phyloP scores from a whole-genome alignment of 2,797 vertebrate genomes.

The Eulemur albifrons region DNA sequence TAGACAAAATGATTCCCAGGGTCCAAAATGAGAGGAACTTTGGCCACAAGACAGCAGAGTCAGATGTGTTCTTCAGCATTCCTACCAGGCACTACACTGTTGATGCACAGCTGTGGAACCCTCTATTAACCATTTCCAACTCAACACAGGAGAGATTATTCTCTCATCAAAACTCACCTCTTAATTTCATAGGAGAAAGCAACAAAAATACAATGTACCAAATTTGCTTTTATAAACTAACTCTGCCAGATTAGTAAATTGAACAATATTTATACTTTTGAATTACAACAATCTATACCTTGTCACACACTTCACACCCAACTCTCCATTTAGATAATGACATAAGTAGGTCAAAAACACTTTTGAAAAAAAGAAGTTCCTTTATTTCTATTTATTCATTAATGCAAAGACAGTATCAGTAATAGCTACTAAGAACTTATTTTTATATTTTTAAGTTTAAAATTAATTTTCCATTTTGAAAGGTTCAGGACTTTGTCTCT shows the following conservation, averaged over 20 bases:
- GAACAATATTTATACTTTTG: neutral
- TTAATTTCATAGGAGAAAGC: neutral
- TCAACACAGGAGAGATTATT: neutral
- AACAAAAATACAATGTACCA: neutral
- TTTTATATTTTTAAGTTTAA: constrained; percentile 63
- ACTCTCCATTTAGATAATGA: neutral
- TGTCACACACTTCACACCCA: neutral
- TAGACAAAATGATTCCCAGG: neutral
- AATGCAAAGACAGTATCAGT: constrained; percentile 62
- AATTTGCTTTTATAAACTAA: neutral
- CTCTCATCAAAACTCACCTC: neutral
- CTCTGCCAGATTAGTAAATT: neutral
- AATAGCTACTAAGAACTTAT: constrained; percentile 45
- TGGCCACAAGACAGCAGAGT: neutral
- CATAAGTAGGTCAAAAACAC: neutral
- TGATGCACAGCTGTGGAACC: neutral
- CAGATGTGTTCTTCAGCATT: neutral
- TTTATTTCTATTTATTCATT: constrained; percentile 65
- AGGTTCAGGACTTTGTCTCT: constrained; percentile 66
- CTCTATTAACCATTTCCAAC: neutral
- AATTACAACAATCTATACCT: neutral
- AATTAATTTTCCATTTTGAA: constrained; percentile 76
- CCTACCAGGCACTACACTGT: neutral
- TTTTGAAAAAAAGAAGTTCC: constrained; percentile 39
- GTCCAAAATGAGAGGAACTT: neutral